A percentile compares a stretch with the other conserved stretches of the same genome.
phyloP scores from a whole-genome alignment of 92 coral and sea anemone species.

The Diadumene lineata region DNA sequence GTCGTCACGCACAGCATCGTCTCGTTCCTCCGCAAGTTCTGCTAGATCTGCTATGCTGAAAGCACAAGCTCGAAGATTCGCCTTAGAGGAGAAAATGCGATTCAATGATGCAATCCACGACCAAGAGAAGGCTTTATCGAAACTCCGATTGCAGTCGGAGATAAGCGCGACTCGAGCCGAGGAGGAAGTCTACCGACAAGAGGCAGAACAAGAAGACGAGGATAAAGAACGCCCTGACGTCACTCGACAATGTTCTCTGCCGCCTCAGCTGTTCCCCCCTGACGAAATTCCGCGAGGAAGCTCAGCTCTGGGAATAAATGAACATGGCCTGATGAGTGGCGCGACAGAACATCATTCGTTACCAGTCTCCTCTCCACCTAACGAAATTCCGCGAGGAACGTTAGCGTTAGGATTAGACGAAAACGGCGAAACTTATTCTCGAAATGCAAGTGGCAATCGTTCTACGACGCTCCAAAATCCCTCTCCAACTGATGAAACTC shows the following conservation, averaged over 20 bases:
- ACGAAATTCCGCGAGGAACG: slow-evolving; percentile 24
- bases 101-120: slow-evolving; percentile 5
- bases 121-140: slow-evolving; percentile 1
- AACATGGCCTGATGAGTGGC: background rate
- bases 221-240: background rate
- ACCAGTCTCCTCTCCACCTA: background rate
- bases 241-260: background rate
- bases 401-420: background rate
- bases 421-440: background rate
- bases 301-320: background rate
- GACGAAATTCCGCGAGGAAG: background rate
- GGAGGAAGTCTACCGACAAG: slow-evolving; percentile 5
- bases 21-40: slow-evolving; percentile 1
- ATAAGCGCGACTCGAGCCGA: slow-evolving; percentile 13
- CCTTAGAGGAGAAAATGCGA: background rate
- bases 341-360: background rate
- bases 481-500: background rate
- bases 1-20: slow-evolving; percentile 16
- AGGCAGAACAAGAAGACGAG: slow-evolving; percentile 6
- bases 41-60: slow-evolving; percentile 13
- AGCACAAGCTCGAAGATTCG: slow-evolving; percentile 15
- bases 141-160: background rate
- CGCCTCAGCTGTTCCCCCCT: background rate
- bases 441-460: background rate
- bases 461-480: background rate